phyloP scores from a whole-genome alignment of 2,797 vertebrate species.

The Hapalemur alaotrensis region DNA sequence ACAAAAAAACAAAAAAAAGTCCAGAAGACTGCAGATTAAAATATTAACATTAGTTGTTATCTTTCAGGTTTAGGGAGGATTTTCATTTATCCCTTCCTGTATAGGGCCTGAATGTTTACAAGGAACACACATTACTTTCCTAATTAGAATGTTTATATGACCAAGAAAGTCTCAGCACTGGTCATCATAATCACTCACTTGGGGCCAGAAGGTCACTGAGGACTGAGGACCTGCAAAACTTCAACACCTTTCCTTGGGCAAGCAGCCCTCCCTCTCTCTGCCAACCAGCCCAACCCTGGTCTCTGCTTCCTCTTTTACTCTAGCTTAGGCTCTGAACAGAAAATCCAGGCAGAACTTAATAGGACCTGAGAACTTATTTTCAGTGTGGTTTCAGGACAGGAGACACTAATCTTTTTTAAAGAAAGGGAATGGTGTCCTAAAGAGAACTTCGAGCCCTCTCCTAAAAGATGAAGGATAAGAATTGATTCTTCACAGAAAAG shows the following conservation, averaged over 20 bases:
- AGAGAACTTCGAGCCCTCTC: background rate
- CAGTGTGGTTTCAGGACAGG: background rate
- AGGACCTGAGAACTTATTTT: background rate
- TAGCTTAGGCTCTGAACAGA: background rate
- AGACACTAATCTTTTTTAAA: background rate
- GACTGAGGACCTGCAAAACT: background rate
- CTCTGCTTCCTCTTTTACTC: background rate
- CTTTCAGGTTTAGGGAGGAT: background rate
- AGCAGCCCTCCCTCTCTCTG: background rate
- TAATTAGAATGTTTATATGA: background rate
- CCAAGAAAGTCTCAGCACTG: background rate
- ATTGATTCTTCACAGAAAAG: background rate
- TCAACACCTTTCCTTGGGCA: background rate
- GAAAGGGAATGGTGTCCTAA: conserved; percentile 10
- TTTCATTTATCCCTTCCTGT: background rate
- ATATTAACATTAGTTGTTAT: background rate
- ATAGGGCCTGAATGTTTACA: background rate
- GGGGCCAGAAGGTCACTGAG: background rate
- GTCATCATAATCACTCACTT: background rate
- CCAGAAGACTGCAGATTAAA: background rate
- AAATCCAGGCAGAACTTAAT: background rate
- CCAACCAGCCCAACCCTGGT: background rate
- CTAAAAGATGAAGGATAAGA: background rate
- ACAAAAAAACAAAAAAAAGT: background rate
- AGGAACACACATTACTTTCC: background rate